phyloP scores from a whole-genome alignment of 2,113 vertebrate genomes.

The Pithys albifrons region DNA sequence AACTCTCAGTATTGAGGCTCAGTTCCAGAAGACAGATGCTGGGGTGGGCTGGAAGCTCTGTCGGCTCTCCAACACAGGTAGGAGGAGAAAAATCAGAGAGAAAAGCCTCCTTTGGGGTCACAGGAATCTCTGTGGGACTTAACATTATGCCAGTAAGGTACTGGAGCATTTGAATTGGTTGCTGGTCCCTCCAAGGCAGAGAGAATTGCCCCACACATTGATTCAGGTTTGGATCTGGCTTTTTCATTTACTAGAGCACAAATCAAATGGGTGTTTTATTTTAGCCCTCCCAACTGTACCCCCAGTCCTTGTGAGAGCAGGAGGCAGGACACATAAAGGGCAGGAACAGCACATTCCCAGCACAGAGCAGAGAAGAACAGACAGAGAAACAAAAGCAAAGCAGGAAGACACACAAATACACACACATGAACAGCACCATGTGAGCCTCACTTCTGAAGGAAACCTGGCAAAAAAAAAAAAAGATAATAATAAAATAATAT shows the following conservation, averaged over 20 bases:
- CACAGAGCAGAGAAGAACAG: neutral
- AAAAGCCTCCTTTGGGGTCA: neutral
- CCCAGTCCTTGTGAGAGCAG: neutral
- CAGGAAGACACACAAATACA: neutral
- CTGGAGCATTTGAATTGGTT: neutral
- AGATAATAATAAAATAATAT: neutral
- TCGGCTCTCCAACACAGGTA: neutral
- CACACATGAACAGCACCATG: neutral
- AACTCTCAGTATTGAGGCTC: neutral
- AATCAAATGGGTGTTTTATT: neutral
- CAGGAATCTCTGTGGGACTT: neutral
- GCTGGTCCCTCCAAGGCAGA: neutral
- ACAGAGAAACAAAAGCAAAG: neutral
- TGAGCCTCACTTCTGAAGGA: neutral
- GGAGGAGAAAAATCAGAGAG: neutral
- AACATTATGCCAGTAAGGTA: neutral
- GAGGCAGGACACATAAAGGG: neutral
- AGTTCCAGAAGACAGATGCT: neutral
- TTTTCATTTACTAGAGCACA: neutral
- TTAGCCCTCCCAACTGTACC: neutral
- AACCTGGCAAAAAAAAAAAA: neutral
- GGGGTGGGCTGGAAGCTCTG: neutral
- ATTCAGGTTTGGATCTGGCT: neutral
- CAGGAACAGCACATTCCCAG: neutral
- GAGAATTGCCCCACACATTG: neutral